Base-by-base conservation (phyloP, 1,140 invertebrate species). In the Formica exsecta region DNA sequence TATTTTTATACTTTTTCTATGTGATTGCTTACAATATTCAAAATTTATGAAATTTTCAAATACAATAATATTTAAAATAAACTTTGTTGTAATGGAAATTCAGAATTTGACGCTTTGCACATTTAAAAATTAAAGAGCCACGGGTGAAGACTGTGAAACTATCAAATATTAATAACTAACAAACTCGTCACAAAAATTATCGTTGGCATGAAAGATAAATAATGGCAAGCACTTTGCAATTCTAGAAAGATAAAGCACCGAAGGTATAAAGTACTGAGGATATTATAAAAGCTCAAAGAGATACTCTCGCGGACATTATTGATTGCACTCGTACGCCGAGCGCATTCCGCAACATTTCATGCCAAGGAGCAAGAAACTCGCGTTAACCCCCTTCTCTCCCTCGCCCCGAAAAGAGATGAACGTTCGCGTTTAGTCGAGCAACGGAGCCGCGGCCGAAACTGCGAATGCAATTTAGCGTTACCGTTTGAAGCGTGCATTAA, bases 381-480 rank as follows among this genome's bases (percentile, higher is more conserved):
- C 79, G 68, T 83, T 74, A 74, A 83, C 65, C 41, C 2, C 48
- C 48, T 51, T 5, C 48, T 51, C 48, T 9, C 48, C 48, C 13
- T 13, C 44, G 1, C 44, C n/a, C 54, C 54, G 41, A 83, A 61
- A 74, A 83, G 79, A 83, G 79, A 74, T 74, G 54, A 61, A 83
- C 79, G 79, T n/a, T 25, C 54, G 38, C 79, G 64, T 80, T 80
- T 57, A 41, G 44, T 19, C 64, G 32, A 7, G 19, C 62, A n/a
- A 8, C 36, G 44, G 16, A 32, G 77, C 66, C 66, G 25, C 54
- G 36, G 79, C 68, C 68, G 73, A 83, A 83, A 61, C 68, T 83
- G 41, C 66, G 25, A 81, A 81, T 25, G 79, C 79, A 83, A 83
- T 83, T 83, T 83, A 74, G 73, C 79, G 68, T 61, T 59, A 11